Conservation (phyloP, 2,888 invertebrate species). For the Agrypnus murinus region DNA sequence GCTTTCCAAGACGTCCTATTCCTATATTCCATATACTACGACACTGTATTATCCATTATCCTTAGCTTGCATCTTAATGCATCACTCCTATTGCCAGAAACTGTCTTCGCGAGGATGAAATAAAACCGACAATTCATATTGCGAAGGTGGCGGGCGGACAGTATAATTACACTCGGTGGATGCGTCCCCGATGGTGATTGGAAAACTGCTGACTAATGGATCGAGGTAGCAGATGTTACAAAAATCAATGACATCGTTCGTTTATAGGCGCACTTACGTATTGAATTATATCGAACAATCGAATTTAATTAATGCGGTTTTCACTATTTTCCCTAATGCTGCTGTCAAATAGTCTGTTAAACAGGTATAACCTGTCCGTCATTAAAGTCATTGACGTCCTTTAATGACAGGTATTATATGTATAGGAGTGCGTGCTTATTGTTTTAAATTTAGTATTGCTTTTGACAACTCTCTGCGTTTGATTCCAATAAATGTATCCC, state of each 20-base stretch:
- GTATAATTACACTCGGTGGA: slow-evolving; percentile 37
- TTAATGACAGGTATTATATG: slow-evolving; percentile 54
- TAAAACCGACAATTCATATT: slow-evolving; percentile 33
- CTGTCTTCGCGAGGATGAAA: slow-evolving; percentile 14
- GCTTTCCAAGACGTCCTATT: too few relatives aligned
- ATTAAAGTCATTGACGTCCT: slow-evolving; percentile 50
- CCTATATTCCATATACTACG: too few relatives aligned
- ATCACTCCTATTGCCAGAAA: slow-evolving; percentile 51
- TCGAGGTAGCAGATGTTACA: slow-evolving; percentile 44
- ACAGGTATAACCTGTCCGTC: slow-evolving; percentile 50
- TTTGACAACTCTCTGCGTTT: too few relatives aligned
- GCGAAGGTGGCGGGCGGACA: slow-evolving; percentile 35
- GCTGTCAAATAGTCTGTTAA: slow-evolving; percentile 50
- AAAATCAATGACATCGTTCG: slow-evolving; percentile 46
- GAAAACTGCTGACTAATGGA: slow-evolving; percentile 47
- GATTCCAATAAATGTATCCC: too few relatives aligned
- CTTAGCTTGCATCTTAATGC: slow-evolving; percentile 56
- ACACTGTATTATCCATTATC: slow-evolving; percentile 60
- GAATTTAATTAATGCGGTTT: slow-evolving; percentile 50
- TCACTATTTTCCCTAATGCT: slow-evolving; percentile 17
- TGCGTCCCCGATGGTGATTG: slow-evolving; percentile 36
- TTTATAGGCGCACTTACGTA: slow-evolving; percentile 39
- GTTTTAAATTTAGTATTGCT: too few relatives aligned
- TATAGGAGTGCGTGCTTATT: slow-evolving; percentile 11
- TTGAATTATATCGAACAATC: slow-evolving; percentile 51